Evolutionary conservation across 2,888 invertebrate genomes (phyloP), one percentile per base, ranked within the genome.

Genomic region (Synanthedon vespiformis): DNA sequence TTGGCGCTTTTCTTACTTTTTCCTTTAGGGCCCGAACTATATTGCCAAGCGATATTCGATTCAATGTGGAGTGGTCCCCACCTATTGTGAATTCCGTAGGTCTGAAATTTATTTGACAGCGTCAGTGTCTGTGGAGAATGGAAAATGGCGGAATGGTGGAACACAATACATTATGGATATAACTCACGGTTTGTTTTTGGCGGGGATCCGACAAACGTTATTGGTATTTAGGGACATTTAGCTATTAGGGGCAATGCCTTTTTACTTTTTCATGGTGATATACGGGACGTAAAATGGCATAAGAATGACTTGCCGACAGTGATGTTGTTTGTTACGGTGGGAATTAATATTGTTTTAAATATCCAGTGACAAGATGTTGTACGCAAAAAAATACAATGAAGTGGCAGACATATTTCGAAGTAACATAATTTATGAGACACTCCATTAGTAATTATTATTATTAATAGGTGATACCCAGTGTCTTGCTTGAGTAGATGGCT

Each of bases 151-250:
- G 80, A 81, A 80, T 82, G 74, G 80, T 64, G 76, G 77, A 79
- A 85, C 80, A 86, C 72, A 78, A 77, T 76, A 70, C 78, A 81
- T 82, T 82, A 82, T 75, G 72, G 79, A 72, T 76, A 85, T 88
- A 88, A 85, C 77, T 88, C 87, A 88, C 71, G 83, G 84, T 88
- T 87, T 88, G 87, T 87, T 87, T 87, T 85, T 82, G 80, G 84
- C 82, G 79, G 84, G 84, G 84, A 77, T 72, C 79, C 80, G 84
- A 85, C 86, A 84, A 82, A 76, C 84, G 77, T 84, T 85, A 87
- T 85, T 85, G 86, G 82, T 83, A 81, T 87, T 87, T 84, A 84
- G 73, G 77, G 77, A 67, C 76, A 79, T 81, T 83, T 80, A 76
- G 73, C 78, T 77, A 80, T 83, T 82, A 79, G 70, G 74, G 74